phyloP scores from a whole-genome alignment of 2,113 vertebrate genomes.

The Empidonax alnorum region DNA sequence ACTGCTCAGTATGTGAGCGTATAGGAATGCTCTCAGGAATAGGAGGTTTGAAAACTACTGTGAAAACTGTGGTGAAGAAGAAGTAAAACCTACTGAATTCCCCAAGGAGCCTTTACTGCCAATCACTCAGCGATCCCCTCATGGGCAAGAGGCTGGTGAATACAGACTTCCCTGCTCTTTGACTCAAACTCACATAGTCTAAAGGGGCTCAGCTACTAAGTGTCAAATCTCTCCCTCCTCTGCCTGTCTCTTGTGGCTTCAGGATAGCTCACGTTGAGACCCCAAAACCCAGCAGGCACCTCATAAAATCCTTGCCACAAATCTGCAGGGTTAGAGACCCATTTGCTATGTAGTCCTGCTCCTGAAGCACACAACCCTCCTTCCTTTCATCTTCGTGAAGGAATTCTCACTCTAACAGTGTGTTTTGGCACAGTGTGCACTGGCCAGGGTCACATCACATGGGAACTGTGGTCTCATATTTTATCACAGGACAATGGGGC shows the following conservation, averaged over 20 bases:
- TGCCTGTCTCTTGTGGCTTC: background rate
- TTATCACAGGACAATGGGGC: background rate
- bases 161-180: background rate
- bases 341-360: background rate
- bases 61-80: background rate
- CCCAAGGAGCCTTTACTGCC: background rate
- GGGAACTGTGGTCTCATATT: background rate
- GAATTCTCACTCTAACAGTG: background rate
- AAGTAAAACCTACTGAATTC: background rate
- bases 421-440: background rate
- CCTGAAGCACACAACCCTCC: background rate
- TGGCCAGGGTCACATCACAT: background rate
- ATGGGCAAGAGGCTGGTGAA: background rate
- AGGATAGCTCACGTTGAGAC: fast-evolving
- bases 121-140: background rate
- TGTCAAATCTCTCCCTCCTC: background rate
- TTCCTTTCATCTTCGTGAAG: background rate
- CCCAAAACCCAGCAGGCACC: background rate
- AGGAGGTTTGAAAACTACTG: background rate
- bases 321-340: background rate
- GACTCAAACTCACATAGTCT: background rate
- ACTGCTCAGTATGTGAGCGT: background rate
- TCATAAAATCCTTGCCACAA: background rate
- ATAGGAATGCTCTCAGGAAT: background rate
- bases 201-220: background rate